Percentiles rank a stretch among this genome's conserved stretches.
phyloP scores from a whole-genome alignment of 2,888 invertebrate species.

The Perdita meconis region DNA sequence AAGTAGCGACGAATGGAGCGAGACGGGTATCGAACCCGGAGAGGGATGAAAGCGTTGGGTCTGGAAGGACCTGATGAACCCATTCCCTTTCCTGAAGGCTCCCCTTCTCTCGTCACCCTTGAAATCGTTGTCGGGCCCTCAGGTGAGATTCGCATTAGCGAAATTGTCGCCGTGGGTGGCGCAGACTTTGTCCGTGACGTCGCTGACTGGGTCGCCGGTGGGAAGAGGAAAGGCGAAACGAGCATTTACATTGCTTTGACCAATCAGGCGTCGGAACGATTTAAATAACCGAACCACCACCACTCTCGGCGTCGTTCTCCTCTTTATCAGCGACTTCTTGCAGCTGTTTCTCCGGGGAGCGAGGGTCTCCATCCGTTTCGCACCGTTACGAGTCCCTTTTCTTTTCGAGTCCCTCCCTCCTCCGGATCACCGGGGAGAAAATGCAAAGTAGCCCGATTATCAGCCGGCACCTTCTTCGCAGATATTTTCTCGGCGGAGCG shows the following conservation, averaged over 20 bases:
- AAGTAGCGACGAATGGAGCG: not conserved
- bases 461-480: constrained; percentile 56
- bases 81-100: constrained; percentile 38
- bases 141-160: constrained; percentile 73
- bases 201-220: not conserved
- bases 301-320: constrained; percentile 36
- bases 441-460: constrained; percentile 69
- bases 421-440: constrained; percentile 16
- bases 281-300: constrained; percentile 71
- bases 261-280: constrained; percentile 70
- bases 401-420: constrained; percentile 5
- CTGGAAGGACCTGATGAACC: constrained; percentile 37
- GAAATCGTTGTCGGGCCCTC: constrained; percentile 65
- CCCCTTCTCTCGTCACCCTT: constrained; percentile 47
- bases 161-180: constrained; percentile 68
- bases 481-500: constrained; percentile 51
- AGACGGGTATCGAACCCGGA: not conserved
- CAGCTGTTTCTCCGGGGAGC: constrained; percentile 43
- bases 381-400: constrained; percentile 16
- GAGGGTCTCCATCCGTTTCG: not conserved
- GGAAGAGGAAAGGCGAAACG: constrained; percentile 40
- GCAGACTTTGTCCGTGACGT: constrained; percentile 30
- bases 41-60: constrained; percentile 29
- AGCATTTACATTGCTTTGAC: constrained; percentile 73
- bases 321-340: constrained; percentile 63